These are phyloP conservation scores for Sminthurinus aureus DNA, from an alignment of 2,888 invertebrate species.

Conservation along the genomic window DNA sequence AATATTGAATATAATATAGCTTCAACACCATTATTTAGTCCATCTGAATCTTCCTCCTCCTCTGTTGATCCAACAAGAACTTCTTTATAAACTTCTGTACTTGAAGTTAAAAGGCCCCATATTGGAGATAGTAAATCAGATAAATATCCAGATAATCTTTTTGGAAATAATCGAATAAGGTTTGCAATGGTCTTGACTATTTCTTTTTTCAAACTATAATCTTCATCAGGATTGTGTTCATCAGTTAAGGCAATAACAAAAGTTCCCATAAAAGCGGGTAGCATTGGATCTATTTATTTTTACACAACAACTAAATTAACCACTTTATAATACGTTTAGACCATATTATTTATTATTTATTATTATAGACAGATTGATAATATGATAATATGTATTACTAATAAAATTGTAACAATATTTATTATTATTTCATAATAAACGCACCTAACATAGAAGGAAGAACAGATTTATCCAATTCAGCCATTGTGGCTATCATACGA, in stretches of 20 bases:
- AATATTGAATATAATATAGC: constrained; percentile 66
- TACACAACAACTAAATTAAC: background rate
- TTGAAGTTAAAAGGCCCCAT: constrained; percentile 74
- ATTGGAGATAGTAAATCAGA: constrained; percentile 71
- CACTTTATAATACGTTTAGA: too few relatives aligned
- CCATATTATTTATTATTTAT: too few relatives aligned
- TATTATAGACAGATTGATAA: too few relatives aligned
- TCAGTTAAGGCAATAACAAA: constrained; percentile 64
- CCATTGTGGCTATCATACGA: constrained; percentile 67
- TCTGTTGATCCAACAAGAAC: constrained; percentile 70
- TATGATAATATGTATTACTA: too few relatives aligned
- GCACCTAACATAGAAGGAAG: constrained; percentile 69
- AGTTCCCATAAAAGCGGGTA: constrained; percentile 73
- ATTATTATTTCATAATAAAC: background rate
- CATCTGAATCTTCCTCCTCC: constrained; percentile 71
- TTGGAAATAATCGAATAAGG: constrained; percentile 69
- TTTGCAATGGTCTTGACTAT: constrained; percentile 56
- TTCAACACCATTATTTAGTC: constrained; percentile 64
- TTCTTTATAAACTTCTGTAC: constrained; percentile 72
- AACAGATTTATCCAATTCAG: constrained; percentile 67
- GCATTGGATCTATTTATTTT: constrained; percentile 64
- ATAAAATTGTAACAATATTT: too few relatives aligned
- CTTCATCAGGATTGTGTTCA: constrained; percentile 27
- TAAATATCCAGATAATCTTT: constrained; percentile 70
- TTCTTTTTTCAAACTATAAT: constrained; percentile 49